Conservation (phyloP, 2,113 vertebrate species). For the Chinchilla lanigera region DNA sequence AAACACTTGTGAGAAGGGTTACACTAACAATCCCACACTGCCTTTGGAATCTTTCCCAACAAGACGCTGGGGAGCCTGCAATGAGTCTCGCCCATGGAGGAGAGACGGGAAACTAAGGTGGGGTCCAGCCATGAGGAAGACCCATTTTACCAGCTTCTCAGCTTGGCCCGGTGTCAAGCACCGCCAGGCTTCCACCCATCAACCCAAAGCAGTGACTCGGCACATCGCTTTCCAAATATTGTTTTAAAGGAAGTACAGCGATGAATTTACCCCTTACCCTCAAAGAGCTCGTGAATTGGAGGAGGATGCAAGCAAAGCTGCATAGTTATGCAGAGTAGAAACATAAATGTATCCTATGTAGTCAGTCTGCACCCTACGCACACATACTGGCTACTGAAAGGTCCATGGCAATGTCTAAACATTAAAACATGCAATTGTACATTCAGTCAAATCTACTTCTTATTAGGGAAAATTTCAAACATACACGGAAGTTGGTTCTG, state of each 20-base stretch:
- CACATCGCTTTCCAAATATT: not conserved
- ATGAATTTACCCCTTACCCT: not conserved
- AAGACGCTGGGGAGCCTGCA: not conserved
- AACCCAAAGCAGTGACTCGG: not conserved
- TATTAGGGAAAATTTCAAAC: not conserved
- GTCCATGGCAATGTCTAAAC: too few relatives aligned
- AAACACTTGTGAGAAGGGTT: slow-evolving; percentile 49
- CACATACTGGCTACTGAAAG: not conserved
- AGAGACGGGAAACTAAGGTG: not conserved
- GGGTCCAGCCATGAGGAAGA: not conserved
- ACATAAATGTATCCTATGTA: not conserved
- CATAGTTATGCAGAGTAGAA: not conserved
- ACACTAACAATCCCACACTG: slow-evolving; percentile 9
- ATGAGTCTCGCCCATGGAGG: too few relatives aligned
- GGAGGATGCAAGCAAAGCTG: not conserved
- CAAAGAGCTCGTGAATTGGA: not conserved
- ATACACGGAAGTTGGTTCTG: not conserved
- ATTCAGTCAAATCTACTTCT: not conserved
- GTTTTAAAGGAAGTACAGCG: not conserved
- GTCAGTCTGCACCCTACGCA: too few relatives aligned
- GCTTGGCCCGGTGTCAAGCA: not conserved
- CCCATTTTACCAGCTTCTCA: not conserved
- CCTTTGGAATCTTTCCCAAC: not conserved
- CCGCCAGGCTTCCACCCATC: not conserved
- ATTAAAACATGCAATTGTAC: not conserved